Evolutionary conservation across 2,888 invertebrate genomes (phyloP), one percentile per base, ranked within the genome.

Genomic region (Ommatoiulus sabulosus): DNA sequence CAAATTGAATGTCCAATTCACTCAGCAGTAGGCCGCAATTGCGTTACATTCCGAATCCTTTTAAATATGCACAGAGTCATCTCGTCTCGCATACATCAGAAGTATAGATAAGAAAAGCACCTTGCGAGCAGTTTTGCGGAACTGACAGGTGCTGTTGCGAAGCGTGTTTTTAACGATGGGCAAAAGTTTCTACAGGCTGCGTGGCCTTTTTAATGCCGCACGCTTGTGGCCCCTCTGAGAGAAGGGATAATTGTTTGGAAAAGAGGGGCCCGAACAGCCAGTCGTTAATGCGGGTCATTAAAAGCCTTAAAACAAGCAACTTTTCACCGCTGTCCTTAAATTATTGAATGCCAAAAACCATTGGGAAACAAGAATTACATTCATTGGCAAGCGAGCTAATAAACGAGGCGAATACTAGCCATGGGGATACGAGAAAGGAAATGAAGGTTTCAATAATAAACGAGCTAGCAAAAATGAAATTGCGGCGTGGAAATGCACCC

Each of bases 201-300:
- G 5, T 24, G 72, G 24, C 72, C 10, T 72, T 72, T 72, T 72
- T 72, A 72, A 24, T n/a, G 72, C 10, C 3, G 72, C 20, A 20
- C 72, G 72, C 72, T 72, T 24, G 72, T 72, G 72, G 72, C 72
- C 72, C 72, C 72, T 72, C 72, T 24, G 72, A 72, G 72, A 72
- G 0, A 24, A 72, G 72, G 72, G 72, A 72, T 72, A 72, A 72
- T 72, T 72, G 72, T 72, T 72, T 72, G 8, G 72, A 72, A 72
- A 72, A 72, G 72, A 72, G 72, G 72, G 72, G 72, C 72, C 72
- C 72, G 72, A 72, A 72, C 72, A 72, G 72, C 72, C 72, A 24
- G 72, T 72, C 72, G 72, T 72, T 72, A 72, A 72, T 72, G 72
- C 72, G 72, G 72, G 72, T 72, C 72, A 72, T 72, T 72, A 72